Percentiles rank a stretch among this genome's conserved stretches.
Conservation (phyloP, 2,888 invertebrate species). For the Lypha dubia region DNA sequence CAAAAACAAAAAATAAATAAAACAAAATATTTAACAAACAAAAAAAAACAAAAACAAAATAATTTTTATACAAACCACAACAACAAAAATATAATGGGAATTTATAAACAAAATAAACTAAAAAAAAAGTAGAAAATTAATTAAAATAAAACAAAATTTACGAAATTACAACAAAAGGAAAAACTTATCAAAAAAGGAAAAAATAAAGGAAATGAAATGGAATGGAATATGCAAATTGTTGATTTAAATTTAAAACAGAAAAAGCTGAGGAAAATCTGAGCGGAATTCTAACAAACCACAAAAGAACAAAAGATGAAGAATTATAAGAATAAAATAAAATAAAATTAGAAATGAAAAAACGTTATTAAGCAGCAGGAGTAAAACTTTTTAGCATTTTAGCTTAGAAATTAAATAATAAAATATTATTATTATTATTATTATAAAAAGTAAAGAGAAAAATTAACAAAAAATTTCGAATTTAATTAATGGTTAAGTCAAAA, state of each 20-base stretch:
- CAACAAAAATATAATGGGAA: slow-evolving; percentile 78
- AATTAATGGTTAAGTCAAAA: slow-evolving; percentile 81
- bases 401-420: slow-evolving; percentile 75
- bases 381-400: slow-evolving; percentile 75
- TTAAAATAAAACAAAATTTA: slow-evolving; percentile 72
- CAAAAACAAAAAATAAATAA: slow-evolving; percentile 77
- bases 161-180: slow-evolving; percentile 69
- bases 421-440: slow-evolving; percentile 41
- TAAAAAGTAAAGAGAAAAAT: slow-evolving; percentile 74
- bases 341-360: slow-evolving; percentile 59
- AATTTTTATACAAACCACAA: slow-evolving; percentile 77
- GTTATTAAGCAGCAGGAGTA: slow-evolving; percentile 70
- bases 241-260: slow-evolving; percentile 70
- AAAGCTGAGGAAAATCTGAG: slow-evolving; percentile 70
- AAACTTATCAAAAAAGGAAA: slow-evolving; percentile 71
- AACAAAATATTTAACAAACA: slow-evolving; percentile 67
- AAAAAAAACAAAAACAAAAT: too few relatives aligned
- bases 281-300: slow-evolving; percentile 50
- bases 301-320: too few relatives aligned
- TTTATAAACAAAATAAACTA: slow-evolving; percentile 77
- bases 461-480: slow-evolving; percentile 83
- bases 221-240: slow-evolving; percentile 70
- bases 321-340: slow-evolving; percentile 54
- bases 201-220: slow-evolving; percentile 60
- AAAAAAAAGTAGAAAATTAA: slow-evolving; percentile 65